phyloP scores from a whole-genome alignment of 2,797 vertebrate genomes.

The Leuciscus waleckii region DNA sequence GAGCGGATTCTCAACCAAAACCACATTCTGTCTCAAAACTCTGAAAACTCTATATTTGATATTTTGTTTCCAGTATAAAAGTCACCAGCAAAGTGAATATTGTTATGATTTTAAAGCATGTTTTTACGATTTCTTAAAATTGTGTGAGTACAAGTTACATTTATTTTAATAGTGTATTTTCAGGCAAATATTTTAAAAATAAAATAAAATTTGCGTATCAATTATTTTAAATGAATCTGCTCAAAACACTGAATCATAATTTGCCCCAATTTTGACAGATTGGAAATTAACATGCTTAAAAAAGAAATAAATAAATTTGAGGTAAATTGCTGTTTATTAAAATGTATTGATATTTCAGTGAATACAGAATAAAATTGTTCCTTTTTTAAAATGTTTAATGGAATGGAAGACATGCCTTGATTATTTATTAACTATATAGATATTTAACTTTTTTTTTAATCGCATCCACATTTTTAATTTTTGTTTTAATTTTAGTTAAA shows the following conservation, averaged over 20 bases:
- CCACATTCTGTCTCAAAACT: not conserved
- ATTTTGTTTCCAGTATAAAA: not conserved
- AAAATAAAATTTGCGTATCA: no score
- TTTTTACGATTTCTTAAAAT: not conserved
- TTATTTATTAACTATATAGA: not conserved
- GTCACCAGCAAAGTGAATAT: not conserved
- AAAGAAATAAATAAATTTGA: no score
- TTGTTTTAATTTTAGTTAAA: not conserved
- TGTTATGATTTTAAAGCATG: not conserved
- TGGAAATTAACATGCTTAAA: not conserved
- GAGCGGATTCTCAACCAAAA: not conserved
- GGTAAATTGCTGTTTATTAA: not conserved
- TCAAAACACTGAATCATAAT: not conserved
- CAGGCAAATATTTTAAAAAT: not conserved
- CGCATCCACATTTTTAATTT: not conserved
- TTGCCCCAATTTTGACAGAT: not conserved
- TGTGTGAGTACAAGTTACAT: not conserved
- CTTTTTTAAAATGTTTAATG: not conserved
- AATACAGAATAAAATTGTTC: not conserved
- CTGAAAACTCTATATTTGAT: not conserved
- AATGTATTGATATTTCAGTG: not conserved
- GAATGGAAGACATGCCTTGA: not conserved
- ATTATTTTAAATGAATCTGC: not conserved
- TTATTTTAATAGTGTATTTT: not conserved
- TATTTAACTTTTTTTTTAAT: not conserved